Percentiles rank a stretch among this genome's conserved stretches.
phyloP scores from a whole-genome alignment of 2,113 vertebrate genomes.

The Rousettus leschenaultii region DNA sequence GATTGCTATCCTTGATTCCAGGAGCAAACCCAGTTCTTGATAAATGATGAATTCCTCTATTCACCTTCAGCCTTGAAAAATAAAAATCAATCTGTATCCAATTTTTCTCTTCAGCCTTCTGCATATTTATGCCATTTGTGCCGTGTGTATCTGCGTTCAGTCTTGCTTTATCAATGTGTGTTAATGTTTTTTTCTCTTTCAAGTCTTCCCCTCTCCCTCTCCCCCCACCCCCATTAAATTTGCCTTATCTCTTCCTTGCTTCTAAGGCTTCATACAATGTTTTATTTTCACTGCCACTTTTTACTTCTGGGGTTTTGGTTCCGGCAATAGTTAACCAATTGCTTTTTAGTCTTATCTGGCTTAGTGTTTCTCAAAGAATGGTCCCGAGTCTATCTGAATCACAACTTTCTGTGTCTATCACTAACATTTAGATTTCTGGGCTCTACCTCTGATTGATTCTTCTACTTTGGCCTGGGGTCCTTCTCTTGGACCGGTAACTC shows the following conservation, averaged over 20 bases:
- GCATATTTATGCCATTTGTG: not conserved
- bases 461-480: not conserved
- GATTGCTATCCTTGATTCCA: not conserved
- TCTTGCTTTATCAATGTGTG: not conserved
- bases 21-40: not conserved
- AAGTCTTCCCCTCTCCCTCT: not conserved
- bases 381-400: not conserved
- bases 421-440: not conserved
- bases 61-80: not conserved
- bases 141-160: not conserved
- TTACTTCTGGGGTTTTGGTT: not conserved
- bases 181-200: not conserved
- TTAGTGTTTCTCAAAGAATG: conserved; percentile 1
- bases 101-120: not conserved
- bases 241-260: not conserved
- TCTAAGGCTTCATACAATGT: not conserved
- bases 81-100: not conserved
- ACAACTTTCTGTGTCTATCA: not conserved
- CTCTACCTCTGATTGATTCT: not conserved
- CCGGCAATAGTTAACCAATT: not conserved
- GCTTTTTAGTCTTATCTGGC: not conserved
- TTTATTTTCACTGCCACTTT: not conserved
- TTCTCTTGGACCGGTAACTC: not conserved
- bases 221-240: not conserved
- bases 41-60: not conserved